Conservation (phyloP, 2,113 vertebrate genomes). For the Sardina pilchardus region DNA sequence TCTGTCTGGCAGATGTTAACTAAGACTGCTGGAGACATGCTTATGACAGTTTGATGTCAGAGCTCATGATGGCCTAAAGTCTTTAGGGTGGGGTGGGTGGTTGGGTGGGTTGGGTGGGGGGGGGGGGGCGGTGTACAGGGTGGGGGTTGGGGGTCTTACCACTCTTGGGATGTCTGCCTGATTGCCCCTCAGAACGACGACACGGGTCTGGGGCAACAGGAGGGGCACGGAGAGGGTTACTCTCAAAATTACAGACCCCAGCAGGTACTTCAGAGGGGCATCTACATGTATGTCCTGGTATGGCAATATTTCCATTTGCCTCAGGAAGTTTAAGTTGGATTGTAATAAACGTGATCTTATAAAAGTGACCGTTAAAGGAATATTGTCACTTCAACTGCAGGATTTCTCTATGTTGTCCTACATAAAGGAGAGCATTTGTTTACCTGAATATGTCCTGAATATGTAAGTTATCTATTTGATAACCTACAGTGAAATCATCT, state of each 20-base stretch:
- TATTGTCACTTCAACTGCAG: background rate
- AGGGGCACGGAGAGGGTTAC: background rate
- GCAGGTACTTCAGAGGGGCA: background rate
- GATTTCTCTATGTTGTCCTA: background rate
- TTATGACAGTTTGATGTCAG: constrained; percentile 1
- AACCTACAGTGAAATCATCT: no score
- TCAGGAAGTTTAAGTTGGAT: background rate
- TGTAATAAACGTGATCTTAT: background rate
- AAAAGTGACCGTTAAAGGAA: background rate
- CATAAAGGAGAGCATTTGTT: background rate
- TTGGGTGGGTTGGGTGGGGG: constrained; percentile 31
- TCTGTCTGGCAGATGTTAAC: background rate
- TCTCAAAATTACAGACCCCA: background rate
- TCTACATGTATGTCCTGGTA: background rate
- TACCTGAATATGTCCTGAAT: no score
- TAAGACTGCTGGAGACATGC: background rate
- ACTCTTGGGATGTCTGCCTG: constrained; percentile 90
- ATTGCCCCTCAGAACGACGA: constrained; percentile 72
- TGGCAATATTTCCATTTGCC: background rate
- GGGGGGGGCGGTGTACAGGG: background rate
- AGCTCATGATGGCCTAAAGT: background rate
- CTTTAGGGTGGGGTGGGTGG: background rate
- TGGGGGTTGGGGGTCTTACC: constrained; percentile 78
- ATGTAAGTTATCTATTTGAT: no score
- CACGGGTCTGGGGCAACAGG: constrained; percentile 42